Conservation (phyloP, 2,113 vertebrate species). For the Tonatia bakeri region DNA sequence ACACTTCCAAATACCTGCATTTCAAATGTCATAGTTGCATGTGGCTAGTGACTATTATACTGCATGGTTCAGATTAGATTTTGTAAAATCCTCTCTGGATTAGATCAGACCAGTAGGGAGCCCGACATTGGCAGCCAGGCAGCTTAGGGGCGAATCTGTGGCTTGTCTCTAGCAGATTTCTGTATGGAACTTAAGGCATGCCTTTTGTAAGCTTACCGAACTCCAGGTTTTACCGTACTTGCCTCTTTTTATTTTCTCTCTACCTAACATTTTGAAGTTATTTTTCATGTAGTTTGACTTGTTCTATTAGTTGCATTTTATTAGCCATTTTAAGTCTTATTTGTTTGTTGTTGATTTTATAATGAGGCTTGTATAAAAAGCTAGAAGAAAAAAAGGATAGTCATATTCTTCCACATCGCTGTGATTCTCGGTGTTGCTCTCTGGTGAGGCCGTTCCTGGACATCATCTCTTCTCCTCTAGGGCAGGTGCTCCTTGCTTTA, state of each 20-base stretch:
- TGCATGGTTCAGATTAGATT: neutral
- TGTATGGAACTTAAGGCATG: neutral
- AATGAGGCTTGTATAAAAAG: neutral
- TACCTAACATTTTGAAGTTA: neutral
- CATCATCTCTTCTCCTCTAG: too few relatives aligned
- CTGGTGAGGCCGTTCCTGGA: neutral
- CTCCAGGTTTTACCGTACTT: neutral
- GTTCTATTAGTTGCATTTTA: neutral
- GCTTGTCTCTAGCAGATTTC: neutral
- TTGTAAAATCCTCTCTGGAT: neutral
- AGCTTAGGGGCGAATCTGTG: neutral
- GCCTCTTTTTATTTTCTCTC: neutral
- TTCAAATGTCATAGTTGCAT: neutral
- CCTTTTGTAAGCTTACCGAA: neutral
- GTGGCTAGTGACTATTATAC: neutral
- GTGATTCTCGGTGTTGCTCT: neutral
- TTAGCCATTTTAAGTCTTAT: neutral
- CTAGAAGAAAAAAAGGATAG: neutral
- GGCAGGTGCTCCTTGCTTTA: neutral
- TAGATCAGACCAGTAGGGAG: neutral
- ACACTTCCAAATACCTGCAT: neutral
- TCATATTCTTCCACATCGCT: rapidly evolving
- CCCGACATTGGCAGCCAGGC: neutral
- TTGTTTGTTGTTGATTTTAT: neutral
- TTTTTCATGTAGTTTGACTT: neutral